phyloP scores from a whole-genome alignment of 2,797 vertebrate species.

The Catostomus latipinnis region DNA sequence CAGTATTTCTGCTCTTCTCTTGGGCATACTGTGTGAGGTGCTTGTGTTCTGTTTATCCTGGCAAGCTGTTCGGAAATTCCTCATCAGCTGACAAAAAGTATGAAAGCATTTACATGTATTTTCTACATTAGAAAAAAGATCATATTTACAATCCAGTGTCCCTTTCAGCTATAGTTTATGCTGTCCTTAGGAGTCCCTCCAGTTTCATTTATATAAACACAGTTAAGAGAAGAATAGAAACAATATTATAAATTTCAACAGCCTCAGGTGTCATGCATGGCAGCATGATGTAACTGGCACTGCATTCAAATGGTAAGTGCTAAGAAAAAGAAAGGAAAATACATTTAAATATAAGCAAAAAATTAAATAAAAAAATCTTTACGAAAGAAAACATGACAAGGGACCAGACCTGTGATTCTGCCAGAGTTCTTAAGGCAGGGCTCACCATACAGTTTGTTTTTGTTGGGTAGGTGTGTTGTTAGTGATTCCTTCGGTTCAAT shows the following conservation, averaged over 20 bases:
- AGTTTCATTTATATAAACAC: constrained; percentile 67
- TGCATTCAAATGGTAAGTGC: constrained; percentile 74
- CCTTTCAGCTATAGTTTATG: constrained; percentile 59
- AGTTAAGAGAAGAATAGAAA: constrained; percentile 43
- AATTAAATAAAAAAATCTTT: constrained; percentile 55
- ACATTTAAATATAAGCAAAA: constrained; percentile 49
- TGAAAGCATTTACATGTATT: constrained; percentile 47
- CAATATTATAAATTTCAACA: constrained; percentile 58
- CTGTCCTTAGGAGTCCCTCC: constrained; percentile 64
- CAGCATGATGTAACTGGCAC: constrained; percentile 63
- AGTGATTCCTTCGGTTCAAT: constrained; percentile 65
- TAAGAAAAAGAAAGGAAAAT: constrained; percentile 66
- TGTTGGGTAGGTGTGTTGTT: constrained; percentile 22
- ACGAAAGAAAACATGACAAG: constrained; percentile 46
- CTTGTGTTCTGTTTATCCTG: constrained; percentile 19
- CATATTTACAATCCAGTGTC: constrained; percentile 81
- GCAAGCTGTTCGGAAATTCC: constrained; percentile 6
- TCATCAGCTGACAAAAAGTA: constrained; percentile 47
- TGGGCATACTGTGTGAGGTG: constrained; percentile 30
- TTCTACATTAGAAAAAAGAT: constrained; percentile 35
- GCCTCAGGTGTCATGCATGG: constrained; percentile 53
- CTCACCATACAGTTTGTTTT: constrained; percentile 47
- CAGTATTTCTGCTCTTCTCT: constrained; percentile 15
- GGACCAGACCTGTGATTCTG: constrained; percentile 47
- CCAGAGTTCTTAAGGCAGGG: constrained; percentile 72